Evolutionary conservation across 1,140 invertebrate species (phyloP).

Genomic region (Eumaeus atala): DNA sequence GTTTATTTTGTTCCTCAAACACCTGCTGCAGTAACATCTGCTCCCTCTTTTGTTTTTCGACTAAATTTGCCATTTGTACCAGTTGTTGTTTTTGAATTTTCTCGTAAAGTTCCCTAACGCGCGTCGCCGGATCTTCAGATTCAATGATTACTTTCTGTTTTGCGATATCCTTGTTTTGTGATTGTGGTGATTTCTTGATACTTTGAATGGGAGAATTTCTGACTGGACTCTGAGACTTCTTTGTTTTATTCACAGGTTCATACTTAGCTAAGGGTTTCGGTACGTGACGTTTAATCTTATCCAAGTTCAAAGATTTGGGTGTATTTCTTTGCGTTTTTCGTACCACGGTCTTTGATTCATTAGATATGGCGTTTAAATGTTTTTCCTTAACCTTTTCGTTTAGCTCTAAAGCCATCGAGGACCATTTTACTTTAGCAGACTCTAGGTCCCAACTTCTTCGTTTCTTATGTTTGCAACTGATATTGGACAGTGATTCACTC

Average conservation of each 20-base stretch:
- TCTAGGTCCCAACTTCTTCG: conserved; percentile 74
- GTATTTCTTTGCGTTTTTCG: conserved; percentile 28
- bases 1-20: conserved; percentile 77
- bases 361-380: conserved; percentile 15
- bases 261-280: conserved; percentile 31
- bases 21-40: conserved; percentile 75
- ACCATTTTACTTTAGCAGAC: conserved; percentile 61
- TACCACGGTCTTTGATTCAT: conserved; percentile 18
- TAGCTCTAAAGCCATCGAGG: conserved; percentile 54
- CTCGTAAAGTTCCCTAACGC: conserved; percentile 58
- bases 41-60: conserved; percentile 76
- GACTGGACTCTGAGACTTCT: conserved; percentile 32
- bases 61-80: conserved; percentile 74
- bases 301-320: neutral
- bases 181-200: conserved; percentile 24
- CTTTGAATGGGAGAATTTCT: conserved; percentile 25
- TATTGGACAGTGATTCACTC: conserved; percentile 55
- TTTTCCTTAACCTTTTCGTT: conserved; percentile 43
- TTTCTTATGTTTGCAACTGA: conserved; percentile 44
- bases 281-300: conserved; percentile 15
- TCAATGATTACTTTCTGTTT: conserved; percentile 31
- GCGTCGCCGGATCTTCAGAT: conserved; percentile 49
- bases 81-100: conserved; percentile 77
- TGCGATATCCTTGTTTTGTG: conserved; percentile 19
- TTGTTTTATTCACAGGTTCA: conserved; percentile 36